Evolutionary conservation across 2,113 vertebrate species (phyloP).

Genomic region (Hystrix cristata): DNA sequence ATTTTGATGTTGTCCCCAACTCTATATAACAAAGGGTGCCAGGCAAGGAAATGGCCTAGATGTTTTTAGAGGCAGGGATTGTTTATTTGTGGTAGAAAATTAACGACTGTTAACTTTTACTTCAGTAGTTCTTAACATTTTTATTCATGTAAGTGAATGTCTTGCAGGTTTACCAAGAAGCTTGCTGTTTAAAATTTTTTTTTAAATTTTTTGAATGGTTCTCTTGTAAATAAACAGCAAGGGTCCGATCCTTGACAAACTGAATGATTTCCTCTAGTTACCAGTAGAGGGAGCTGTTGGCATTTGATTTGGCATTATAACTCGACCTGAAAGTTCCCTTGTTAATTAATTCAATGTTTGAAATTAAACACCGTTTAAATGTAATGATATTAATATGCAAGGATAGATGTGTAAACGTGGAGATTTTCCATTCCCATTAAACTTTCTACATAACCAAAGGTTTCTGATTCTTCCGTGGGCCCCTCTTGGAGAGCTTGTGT

Average conservation of each 20-base stretch:
- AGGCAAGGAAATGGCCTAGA: not conserved
- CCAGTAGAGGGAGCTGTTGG: constrained; percentile 89
- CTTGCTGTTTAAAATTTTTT: constrained; percentile 27
- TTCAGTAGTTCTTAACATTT: constrained; percentile 15
- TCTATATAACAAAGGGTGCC: not conserved
- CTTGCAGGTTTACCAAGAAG: constrained; percentile 38
- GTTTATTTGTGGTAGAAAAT: not conserved
- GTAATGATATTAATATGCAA: constrained; percentile 84
- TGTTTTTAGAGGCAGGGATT: not conserved
- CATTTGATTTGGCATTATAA: constrained; percentile 79
- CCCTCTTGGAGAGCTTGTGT: constrained; percentile 71
- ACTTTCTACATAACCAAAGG: constrained; percentile 81
- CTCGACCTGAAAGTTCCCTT: constrained; percentile 23
- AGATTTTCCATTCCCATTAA: constrained; percentile 86
- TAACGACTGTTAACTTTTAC: not conserved
- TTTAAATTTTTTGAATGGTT: constrained; percentile 27
- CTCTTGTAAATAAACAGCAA: constrained; percentile 40
- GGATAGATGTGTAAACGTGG: constrained; percentile 79
- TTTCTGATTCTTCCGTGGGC: constrained; percentile 82
- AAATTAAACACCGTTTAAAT: constrained; percentile 85
- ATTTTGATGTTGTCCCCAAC: constrained; percentile 11
- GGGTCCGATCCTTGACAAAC: not conserved
- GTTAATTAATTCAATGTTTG: constrained; percentile 83
- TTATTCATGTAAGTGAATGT: not conserved
- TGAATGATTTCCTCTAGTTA: rapidly evolving